phyloP scores from a whole-genome alignment of 1,140 invertebrate species.

The Ylistrum balloti region DNA sequence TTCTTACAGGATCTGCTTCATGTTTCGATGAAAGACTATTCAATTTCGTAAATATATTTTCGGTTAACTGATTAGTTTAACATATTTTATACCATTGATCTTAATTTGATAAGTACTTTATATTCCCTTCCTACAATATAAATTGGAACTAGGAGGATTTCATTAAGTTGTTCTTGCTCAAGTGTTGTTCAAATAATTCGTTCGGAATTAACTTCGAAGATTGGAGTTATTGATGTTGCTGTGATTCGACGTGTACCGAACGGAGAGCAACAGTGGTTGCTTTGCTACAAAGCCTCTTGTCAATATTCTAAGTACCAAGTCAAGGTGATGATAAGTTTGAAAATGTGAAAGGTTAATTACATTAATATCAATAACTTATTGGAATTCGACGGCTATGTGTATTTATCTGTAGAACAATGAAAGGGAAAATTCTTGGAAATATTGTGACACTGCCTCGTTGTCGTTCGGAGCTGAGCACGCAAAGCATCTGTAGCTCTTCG shows the following conservation, averaged over 20 bases:
- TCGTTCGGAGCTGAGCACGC: not conserved
- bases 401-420: not conserved
- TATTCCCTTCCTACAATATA: not conserved
- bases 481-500: not conserved
- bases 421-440: constrained; percentile 1
- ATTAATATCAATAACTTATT: not conserved
- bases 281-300: not conserved
- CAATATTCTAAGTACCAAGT: not conserved
- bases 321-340: not conserved
- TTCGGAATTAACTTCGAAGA: not conserved
- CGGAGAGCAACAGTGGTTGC: not conserved
- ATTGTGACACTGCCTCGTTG: not conserved
- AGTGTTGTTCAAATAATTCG: constrained; percentile 28
- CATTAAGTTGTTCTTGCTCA: not conserved
- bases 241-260: not conserved
- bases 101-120: too few relatives aligned
- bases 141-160: not conserved
- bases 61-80: too few relatives aligned
- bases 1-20: too few relatives aligned
- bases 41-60: too few relatives aligned
- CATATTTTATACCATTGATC: too few relatives aligned
- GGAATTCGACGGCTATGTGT: not conserved
- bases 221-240: constrained; percentile 12
- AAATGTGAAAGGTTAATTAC: not conserved
- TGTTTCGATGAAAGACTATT: too few relatives aligned